Evolutionary conservation across 2,113 vertebrate species (phyloP), one percentile per base, ranked within the genome.

Genomic region (Melanerpes formicivorus): DNA sequence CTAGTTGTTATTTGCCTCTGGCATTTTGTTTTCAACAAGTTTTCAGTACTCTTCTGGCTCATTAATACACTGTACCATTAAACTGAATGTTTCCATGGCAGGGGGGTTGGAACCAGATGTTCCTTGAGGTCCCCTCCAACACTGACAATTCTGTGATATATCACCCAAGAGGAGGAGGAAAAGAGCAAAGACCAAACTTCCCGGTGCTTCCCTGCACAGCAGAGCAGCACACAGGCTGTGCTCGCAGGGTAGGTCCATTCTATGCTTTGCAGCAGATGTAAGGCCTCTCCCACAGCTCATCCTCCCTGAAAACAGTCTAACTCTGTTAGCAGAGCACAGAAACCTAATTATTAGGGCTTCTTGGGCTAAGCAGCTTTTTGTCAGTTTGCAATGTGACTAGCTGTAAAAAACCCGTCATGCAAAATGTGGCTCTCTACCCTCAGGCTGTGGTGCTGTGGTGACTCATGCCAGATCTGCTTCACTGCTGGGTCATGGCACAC

Each of bases 281-380:
- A 87, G 37, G 48, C 54, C 42, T 79, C 66, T 93, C 48, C 54
- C 50, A 44, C 37, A 76, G 66, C 66, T 94, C 87, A 90, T 65
- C 84, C 66, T 88, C 59, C 44, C 40, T 54, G 59, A 65, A 92
- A 92, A 92, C 74, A 95, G 64, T 5, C 2, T 29, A 73, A 62
- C 71, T 92, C 69, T 79, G 78, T 90, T 84, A 88, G 77, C 63
- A 5, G 23, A 86, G 77, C 77, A 94, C 80, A 92, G 91, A 92
- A 62, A 60, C 76, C 9, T 67, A 70, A 80, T 92, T 81, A 83
- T 88, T 29, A 86, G 27, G 27, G 37, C 25, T n/a, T 77, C 87
- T 14, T 52, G 22, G 62, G 62, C 30, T 56, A 78, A 83, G 58
- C 54, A 86, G 83, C 52, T 80, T 93, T 88, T 88, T 74, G 62